Evolutionary conservation across 2,797 vertebrate genomes (phyloP).

Genomic region (Microtus agrestis): DNA sequence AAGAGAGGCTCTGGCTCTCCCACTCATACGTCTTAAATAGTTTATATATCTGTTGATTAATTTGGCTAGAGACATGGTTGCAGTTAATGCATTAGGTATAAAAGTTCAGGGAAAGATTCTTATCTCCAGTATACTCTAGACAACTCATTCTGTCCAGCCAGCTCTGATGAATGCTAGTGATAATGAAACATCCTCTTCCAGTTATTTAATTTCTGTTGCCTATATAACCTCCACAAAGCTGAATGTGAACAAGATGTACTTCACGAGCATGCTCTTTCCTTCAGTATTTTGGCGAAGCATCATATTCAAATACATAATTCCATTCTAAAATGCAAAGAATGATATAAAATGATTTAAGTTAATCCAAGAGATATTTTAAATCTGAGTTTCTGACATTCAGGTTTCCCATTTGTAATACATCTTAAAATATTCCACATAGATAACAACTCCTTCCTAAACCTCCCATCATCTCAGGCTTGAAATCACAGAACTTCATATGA

Average conservation of each 20-base stretch:
- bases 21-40: constrained; percentile 81
- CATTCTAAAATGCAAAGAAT: constrained; percentile 68
- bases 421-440: constrained; percentile 1
- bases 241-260: constrained; percentile 72
- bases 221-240: not conserved
- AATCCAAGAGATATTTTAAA: constrained; percentile 57
- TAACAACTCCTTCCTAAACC: constrained; percentile 41
- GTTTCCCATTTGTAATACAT: constrained; percentile 39
- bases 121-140: constrained; percentile 58
- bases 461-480: not conserved
- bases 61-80: constrained; percentile 83
- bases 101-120: constrained; percentile 77
- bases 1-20: constrained; percentile 84
- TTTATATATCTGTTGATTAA: constrained; percentile 85
- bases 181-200: not conserved
- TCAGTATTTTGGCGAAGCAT: constrained; percentile 73
- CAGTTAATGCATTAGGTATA: constrained; percentile 77
- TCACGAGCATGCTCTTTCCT: constrained; percentile 68
- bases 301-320: constrained; percentile 72
- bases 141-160: constrained; percentile 6
- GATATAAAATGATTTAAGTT: constrained; percentile 47
- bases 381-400: constrained; percentile 32
- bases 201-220: constrained; percentile 16
- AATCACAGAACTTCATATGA: not conserved
- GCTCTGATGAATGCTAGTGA: constrained; percentile 10